A percentile compares a stretch with the other conserved stretches of the same genome.
Conservation (phyloP, 2,797 vertebrate genomes). For the Sebastes cheni region DNA sequence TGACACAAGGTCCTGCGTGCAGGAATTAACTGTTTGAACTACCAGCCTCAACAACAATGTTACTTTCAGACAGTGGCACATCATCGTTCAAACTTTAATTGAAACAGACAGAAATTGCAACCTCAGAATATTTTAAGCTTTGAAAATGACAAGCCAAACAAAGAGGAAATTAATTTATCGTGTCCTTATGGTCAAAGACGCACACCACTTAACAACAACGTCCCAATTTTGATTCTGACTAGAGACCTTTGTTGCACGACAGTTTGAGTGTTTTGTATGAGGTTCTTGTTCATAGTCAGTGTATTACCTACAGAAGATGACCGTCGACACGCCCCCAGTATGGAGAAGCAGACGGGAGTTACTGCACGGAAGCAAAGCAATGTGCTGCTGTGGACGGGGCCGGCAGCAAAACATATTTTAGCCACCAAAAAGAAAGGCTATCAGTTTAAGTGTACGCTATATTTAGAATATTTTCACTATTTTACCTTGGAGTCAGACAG, state of each 20-base stretch:
- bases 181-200: constrained; percentile 3
- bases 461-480: too few relatives aligned
- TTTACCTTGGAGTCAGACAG: too few relatives aligned
- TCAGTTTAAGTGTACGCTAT: too few relatives aligned
- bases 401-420: too few relatives aligned
- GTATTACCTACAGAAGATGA: too few relatives aligned
- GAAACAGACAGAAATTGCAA: constrained; percentile 18
- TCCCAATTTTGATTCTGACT: constrained; percentile 6
- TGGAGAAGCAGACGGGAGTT: too few relatives aligned
- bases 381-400: too few relatives aligned
- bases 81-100: constrained; percentile 11
- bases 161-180: constrained; percentile 1
- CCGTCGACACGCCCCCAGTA: too few relatives aligned
- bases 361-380: too few relatives aligned
- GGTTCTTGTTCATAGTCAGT: too few relatives aligned
- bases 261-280: too few relatives aligned
- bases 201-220: constrained; percentile 8
- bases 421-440: too few relatives aligned
- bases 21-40: constrained; percentile 36
- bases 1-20: constrained; percentile 19
- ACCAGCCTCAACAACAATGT: constrained; percentile 25
- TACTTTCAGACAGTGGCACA: not conserved
- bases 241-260: not conserved
- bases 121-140: constrained; percentile 22
- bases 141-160: constrained; percentile 25